A percentile compares a stretch with the other conserved stretches of the same genome.
phyloP scores from a whole-genome alignment of 2,888 invertebrate genomes.

The Schizaphis graminum region DNA sequence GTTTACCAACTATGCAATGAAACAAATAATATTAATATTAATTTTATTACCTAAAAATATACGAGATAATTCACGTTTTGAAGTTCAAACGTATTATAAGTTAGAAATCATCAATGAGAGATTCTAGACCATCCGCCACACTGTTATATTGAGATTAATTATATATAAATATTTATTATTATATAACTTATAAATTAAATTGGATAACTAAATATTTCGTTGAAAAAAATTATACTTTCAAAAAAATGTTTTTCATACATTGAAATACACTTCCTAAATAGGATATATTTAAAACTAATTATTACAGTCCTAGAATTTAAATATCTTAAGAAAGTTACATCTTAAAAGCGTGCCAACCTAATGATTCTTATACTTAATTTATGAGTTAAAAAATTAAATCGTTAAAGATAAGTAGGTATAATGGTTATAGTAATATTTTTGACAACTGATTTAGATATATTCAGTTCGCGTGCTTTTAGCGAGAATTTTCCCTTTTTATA shows the following conservation, averaged over 20 bases:
- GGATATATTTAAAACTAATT: not conserved
- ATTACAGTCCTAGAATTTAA: not conserved
- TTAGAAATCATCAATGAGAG: not conserved
- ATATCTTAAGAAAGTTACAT: not conserved
- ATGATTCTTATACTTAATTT: not conserved
- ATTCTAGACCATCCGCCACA: not conserved
- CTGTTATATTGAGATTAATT: not conserved
- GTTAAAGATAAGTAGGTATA: not conserved
- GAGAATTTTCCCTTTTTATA: not conserved
- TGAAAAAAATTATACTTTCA: not conserved
- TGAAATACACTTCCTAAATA: not conserved
- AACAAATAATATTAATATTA: not conserved
- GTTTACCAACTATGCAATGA: not conserved
- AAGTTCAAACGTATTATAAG: not conserved
- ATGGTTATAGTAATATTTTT: not conserved
- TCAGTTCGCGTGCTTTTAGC: not conserved
- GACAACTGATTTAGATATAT: not conserved
- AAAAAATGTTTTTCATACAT: not conserved
- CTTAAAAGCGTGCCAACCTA: not conserved
- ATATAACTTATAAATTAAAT: not conserved
- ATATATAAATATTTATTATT: not conserved
- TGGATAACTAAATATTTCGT: not conserved
- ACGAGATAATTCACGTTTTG: not conserved
- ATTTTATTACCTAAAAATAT: not conserved
- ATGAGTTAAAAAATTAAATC: not conserved